phyloP scores from a whole-genome alignment of 2,888 invertebrate genomes.

The Drosophila picticornis region DNA sequence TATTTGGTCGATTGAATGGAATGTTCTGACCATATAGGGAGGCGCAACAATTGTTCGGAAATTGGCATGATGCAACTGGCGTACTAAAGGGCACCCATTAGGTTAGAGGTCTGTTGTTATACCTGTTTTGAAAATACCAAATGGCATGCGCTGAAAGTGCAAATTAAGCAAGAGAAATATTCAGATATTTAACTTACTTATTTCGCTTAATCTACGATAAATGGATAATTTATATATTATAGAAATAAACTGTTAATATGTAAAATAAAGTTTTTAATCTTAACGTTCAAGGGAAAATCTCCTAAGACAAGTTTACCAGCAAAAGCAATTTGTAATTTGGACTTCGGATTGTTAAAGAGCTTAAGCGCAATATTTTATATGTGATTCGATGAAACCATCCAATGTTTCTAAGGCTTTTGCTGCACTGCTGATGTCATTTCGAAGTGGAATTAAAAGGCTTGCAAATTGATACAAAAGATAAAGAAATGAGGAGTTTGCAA shows the following conservation, averaged over 20 bases:
- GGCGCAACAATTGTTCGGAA: constrained; percentile 48
- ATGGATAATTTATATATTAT: neutral
- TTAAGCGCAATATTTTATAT: too few species aligned
- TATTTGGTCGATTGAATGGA: constrained; percentile 63
- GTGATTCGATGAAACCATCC: too few species aligned
- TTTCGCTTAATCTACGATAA: neutral
- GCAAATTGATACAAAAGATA: neutral
- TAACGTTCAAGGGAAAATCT: neutral
- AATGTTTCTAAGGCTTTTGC: too few species aligned
- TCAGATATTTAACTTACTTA: neutral
- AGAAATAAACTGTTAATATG: neutral
- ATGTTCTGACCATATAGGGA: constrained; percentile 59
- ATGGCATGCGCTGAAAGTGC: neutral
- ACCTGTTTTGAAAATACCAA: neutral
- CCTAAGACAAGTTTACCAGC: too few species aligned
- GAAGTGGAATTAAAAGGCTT: neutral
- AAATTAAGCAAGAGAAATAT: neutral
- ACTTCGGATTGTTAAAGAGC: too few species aligned
- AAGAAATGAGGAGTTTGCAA: too few species aligned
- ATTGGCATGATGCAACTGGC: constrained; percentile 41
- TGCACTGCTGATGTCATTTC: too few species aligned
- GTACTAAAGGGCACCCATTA: constrained; percentile 32
- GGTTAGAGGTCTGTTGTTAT: neutral
- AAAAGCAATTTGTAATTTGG: too few species aligned
- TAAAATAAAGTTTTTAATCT: neutral